Evolutionary conservation across 2,888 invertebrate genomes (phyloP).

Genomic region (Tipula vernalis): DNA sequence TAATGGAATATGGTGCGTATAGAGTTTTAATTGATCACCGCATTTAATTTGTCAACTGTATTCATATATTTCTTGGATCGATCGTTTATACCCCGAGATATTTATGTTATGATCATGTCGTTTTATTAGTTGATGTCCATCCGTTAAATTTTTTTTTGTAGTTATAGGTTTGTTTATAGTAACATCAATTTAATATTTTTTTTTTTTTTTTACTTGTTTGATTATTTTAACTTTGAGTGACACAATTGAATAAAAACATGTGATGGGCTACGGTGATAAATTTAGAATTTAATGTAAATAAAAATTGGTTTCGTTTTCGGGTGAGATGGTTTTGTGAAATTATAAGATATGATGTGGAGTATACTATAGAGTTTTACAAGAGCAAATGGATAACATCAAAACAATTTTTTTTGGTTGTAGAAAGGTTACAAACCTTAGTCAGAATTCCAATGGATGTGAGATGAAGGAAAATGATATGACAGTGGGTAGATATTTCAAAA

Average conservation of each 20-base stretch:
- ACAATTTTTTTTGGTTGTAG: neutral
- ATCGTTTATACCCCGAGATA: neutral
- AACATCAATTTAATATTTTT: neutral
- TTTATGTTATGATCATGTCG: neutral
- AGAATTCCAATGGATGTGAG: neutral
- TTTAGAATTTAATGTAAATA: neutral
- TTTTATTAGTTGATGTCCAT: constrained; percentile 4
- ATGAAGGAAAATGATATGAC: neutral
- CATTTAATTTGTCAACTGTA: neutral
- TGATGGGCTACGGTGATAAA: neutral
- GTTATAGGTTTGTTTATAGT: neutral
- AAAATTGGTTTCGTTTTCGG: neutral
- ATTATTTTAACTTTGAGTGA: neutral
- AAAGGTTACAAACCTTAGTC: neutral
- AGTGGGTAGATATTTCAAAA: neutral
- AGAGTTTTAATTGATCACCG: neutral
- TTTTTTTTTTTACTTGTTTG: neutral
- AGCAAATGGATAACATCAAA: neutral
- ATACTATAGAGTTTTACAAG: neutral
- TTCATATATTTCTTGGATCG: neutral
- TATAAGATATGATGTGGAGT: neutral
- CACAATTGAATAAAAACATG: constrained; percentile 4
- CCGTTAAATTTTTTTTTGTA: neutral
- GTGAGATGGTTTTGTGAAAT: neutral
- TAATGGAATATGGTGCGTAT: neutral